These are phyloP conservation scores for Grapholita molesta DNA, from an alignment of 1,140 invertebrate genomes.

Conservation along the genomic window DNA sequence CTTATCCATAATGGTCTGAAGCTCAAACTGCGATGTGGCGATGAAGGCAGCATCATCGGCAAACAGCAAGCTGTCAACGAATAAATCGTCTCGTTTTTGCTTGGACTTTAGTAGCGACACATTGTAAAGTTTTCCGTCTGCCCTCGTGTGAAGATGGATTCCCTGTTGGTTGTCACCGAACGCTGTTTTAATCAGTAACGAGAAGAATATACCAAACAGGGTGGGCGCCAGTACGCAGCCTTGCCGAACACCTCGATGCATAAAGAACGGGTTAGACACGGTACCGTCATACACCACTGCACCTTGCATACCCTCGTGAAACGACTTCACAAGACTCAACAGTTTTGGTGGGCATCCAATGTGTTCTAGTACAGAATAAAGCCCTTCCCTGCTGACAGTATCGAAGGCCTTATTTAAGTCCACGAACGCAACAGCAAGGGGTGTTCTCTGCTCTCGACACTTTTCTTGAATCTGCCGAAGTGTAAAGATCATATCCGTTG, in stretches of 20 bases:
- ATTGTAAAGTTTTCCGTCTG: neutral
- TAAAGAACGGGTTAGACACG: too few species aligned
- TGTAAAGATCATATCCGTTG: neutral
- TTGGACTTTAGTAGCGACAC: neutral
- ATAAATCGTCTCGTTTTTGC: neutral
- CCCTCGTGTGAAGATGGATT: neutral
- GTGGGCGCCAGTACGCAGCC: too few species aligned
- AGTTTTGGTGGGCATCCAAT: neutral
- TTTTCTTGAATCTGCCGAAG: neutral
- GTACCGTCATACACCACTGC: neutral
- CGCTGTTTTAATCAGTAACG: too few species aligned
- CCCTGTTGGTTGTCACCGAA: slow-evolving; percentile 1
- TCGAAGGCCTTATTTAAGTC: neutral
- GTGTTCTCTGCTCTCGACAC: neutral
- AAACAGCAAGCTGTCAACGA: neutral
- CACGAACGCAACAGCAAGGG: neutral
- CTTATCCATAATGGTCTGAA: slow-evolving; percentile 3
- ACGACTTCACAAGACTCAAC: neutral
- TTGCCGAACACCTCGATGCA: too few species aligned
- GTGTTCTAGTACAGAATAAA: neutral
- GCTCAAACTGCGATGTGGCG: neutral
- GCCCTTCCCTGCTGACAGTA: too few species aligned
- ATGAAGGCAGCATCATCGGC: slow-evolving; percentile 2
- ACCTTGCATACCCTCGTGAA: neutral
- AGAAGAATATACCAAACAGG: too few species aligned